A percentile compares a stretch with the other conserved stretches of the same genome.
Conservation (phyloP, 1,140 invertebrate genomes). For the Drosophila sturtevanti region DNA sequence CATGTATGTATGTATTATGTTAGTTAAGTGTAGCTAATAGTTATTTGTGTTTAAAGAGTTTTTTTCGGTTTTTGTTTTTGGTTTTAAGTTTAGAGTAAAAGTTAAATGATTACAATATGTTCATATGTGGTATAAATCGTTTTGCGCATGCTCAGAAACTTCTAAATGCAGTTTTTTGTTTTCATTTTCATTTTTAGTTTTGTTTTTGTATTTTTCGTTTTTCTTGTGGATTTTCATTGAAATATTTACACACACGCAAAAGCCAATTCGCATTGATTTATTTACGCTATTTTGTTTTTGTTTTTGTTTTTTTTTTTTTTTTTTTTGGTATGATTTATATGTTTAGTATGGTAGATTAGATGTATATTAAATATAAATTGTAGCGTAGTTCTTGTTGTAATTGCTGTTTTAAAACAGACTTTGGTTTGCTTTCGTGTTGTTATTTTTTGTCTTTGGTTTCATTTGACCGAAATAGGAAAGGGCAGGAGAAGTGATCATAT, state of each 20-base stretch:
- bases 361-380: conserved; percentile 42
- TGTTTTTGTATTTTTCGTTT: conserved; percentile 24
- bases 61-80: no score
- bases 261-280: conserved; percentile 27
- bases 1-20: conserved; percentile 18
- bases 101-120: conserved; percentile 70
- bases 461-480: no score
- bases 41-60: conserved; percentile 58
- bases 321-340: conserved; percentile 8
- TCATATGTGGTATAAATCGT: conserved; percentile 64
- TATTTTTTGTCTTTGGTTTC: conserved; percentile 13
- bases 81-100: conserved; percentile 61
- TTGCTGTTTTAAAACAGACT: conserved; percentile 44
- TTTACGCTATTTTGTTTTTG: no score
- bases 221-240: conserved; percentile 4
- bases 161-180: conserved; percentile 76
- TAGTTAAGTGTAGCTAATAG: conserved; percentile 41
- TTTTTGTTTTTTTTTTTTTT: no score
- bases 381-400: conserved; percentile 47
- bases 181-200: conserved; percentile 36
- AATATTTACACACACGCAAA: conserved; percentile 37
- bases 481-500: neutral
- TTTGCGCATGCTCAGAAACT: conserved; percentile 80
- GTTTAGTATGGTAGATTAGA: conserved; percentile 17
- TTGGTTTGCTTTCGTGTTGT: conserved; percentile 20